phyloP scores from a whole-genome alignment of 1,140 invertebrate species.

The Teleopsis dalmanni region DNA sequence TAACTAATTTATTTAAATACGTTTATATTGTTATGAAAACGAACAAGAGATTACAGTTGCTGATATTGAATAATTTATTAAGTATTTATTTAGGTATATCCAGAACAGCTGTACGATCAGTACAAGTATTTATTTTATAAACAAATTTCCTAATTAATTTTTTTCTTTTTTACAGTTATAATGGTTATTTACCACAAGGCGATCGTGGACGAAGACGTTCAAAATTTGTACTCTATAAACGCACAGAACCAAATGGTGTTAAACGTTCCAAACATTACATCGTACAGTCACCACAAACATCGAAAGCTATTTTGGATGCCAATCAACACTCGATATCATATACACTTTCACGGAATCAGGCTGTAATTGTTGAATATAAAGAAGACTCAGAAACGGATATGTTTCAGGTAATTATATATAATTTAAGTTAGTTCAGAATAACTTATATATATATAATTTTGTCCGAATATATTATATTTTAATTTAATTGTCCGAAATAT shows the following conservation, averaged over 20 bases:
- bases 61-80: too few species aligned
- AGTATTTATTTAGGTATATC: too few species aligned
- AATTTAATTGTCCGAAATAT: too few species aligned
- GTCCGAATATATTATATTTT: too few species aligned
- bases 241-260: conserved; percentile 81
- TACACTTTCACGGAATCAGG: conserved; percentile 90
- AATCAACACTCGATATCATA: conserved; percentile 94
- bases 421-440: too few species aligned
- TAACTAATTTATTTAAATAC: too few species aligned
- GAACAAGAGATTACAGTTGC: too few species aligned
- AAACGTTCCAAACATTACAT: conserved; percentile 92
- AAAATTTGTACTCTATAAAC: conserved; percentile 86
- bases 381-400: conserved; percentile 93
- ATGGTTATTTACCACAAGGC: conserved; percentile 86
- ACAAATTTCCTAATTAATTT: neutral
- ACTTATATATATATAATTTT: too few species aligned
- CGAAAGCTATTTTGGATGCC: conserved; percentile 84
- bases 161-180: conserved; percentile 65
- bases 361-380: conserved; percentile 95
- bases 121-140: too few species aligned
- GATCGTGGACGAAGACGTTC: conserved; percentile 86
- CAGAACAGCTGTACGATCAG: too few species aligned
- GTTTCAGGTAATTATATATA: conserved; percentile 96
- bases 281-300: conserved; percentile 82
- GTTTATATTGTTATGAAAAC: too few species aligned